Evolutionary conservation across 1,140 invertebrate species (phyloP).

Genomic region (Drosophila watanabei): DNA sequence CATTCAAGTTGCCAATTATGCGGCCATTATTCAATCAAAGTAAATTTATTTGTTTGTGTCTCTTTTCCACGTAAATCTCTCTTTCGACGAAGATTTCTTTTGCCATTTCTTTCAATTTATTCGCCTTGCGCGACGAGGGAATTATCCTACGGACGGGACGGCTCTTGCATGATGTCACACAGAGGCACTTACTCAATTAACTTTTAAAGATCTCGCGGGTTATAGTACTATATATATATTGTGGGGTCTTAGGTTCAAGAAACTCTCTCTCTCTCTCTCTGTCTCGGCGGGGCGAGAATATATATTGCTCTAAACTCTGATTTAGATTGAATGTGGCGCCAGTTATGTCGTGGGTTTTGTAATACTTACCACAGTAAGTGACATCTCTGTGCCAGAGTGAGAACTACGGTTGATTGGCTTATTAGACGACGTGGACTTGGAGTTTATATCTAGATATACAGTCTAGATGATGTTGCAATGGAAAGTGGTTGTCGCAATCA

Average conservation of each 20-base stretch:
- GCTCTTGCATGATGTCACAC: slow-evolving; percentile 66
- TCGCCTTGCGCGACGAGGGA: slow-evolving; percentile 70
- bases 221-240: not conserved
- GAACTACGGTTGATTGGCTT: slow-evolving; percentile 30
- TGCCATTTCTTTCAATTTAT: slow-evolving; percentile 74
- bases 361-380: slow-evolving; percentile 3
- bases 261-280: slow-evolving; percentile 53
- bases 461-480: slow-evolving; percentile 6
- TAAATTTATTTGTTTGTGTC: slow-evolving; percentile 86
- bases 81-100: slow-evolving; percentile 18
- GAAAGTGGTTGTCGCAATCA: not conserved
- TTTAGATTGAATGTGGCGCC: slow-evolving; percentile 64
- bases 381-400: not conserved
- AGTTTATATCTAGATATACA: not conserved
- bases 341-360: slow-evolving; percentile 40
- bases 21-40: slow-evolving; percentile 85
- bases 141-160: slow-evolving; percentile 58
- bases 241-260: slow-evolving; percentile 64
- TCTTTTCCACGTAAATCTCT: slow-evolving; percentile 80
- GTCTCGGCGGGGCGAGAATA: not conserved
- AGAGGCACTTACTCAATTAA: slow-evolving; percentile 69
- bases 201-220: slow-evolving; percentile 3
- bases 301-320: slow-evolving; percentile 36
- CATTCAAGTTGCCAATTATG: slow-evolving; percentile 86
- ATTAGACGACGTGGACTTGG: slow-evolving; percentile 9